Conservation (phyloP, 2,888 invertebrate genomes). For the Muschampia plurimacula region DNA sequence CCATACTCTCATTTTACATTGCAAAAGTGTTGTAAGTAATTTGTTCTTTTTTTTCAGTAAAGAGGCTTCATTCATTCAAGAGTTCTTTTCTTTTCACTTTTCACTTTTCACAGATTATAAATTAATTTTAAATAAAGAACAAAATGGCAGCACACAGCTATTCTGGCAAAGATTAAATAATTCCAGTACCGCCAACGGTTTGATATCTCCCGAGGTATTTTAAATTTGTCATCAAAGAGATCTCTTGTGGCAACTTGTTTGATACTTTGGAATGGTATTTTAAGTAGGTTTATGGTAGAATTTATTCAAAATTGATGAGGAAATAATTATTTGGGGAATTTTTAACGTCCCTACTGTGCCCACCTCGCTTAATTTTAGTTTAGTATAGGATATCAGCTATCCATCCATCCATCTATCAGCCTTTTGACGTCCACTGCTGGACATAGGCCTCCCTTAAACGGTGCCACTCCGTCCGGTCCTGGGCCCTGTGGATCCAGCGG, state of each 20-base stretch:
- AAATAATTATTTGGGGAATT: slow-evolving; percentile 18
- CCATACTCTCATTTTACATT: no score
- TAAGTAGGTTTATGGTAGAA: slow-evolving; percentile 29
- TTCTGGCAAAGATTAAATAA: slow-evolving; percentile 38
- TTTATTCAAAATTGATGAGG: slow-evolving; percentile 27
- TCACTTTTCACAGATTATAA: slow-evolving; percentile 10
- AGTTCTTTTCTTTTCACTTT: background rate
- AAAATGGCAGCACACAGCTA: slow-evolving; percentile 18
- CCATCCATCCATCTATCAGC: no score
- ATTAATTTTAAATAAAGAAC: slow-evolving; percentile 20
- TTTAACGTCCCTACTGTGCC: background rate
- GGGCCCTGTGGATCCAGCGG: no score
- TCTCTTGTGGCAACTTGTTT: slow-evolving; percentile 24
- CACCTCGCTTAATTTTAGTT: background rate
- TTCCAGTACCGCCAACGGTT: slow-evolving; percentile 38
- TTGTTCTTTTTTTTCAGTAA: no score
- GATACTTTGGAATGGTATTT: slow-evolving; percentile 30
- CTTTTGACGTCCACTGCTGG: no score
- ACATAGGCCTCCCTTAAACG: no score
- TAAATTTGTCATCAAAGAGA: slow-evolving; percentile 35
- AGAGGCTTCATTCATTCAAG: no score
- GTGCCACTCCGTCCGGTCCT: no score
- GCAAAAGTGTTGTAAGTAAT: no score
- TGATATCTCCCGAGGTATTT: slow-evolving; percentile 38
- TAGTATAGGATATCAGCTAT: no score